phyloP scores from a whole-genome alignment of 2,797 vertebrate genomes.

The Helicolenus hilgendorfi region DNA sequence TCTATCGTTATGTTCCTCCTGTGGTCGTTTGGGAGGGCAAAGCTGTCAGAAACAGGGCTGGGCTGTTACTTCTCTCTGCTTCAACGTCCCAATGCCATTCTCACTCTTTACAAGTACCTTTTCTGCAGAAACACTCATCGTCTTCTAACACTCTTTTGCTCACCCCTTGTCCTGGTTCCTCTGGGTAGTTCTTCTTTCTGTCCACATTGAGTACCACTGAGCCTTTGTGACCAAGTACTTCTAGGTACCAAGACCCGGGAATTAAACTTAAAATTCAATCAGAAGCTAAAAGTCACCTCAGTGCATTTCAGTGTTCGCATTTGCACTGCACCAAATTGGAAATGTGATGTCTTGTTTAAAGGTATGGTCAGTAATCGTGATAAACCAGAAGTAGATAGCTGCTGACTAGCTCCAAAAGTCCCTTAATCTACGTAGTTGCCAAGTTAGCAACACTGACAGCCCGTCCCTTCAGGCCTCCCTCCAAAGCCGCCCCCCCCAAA shows the following conservation, averaged over 20 bases:
- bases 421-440: no score
- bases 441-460: no score
- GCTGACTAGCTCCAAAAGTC: no score
- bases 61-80: slow-evolving; percentile 41
- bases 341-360: background rate
- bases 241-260: background rate
- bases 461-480: no score
- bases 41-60: slow-evolving; percentile 51
- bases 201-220: background rate
- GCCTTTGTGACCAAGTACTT: background rate
- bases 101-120: slow-evolving; percentile 46
- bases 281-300: background rate
- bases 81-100: slow-evolving; percentile 49
- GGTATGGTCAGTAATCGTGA: background rate
- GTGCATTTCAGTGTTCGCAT: background rate
- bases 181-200: background rate
- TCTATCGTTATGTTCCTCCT: slow-evolving; percentile 50
- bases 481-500: no score
- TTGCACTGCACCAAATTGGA: background rate
- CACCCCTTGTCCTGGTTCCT: slow-evolving; percentile 9
- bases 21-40: slow-evolving; percentile 42
- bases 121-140: slow-evolving; percentile 44
- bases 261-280: background rate
- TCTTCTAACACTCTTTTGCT: slow-evolving; percentile 51
- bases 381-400: no score